A percentile compares a stretch with the other conserved stretches of the same genome.
phyloP scores from a whole-genome alignment of 2,113 vertebrate species.

The Benitochromis conjunctus region DNA sequence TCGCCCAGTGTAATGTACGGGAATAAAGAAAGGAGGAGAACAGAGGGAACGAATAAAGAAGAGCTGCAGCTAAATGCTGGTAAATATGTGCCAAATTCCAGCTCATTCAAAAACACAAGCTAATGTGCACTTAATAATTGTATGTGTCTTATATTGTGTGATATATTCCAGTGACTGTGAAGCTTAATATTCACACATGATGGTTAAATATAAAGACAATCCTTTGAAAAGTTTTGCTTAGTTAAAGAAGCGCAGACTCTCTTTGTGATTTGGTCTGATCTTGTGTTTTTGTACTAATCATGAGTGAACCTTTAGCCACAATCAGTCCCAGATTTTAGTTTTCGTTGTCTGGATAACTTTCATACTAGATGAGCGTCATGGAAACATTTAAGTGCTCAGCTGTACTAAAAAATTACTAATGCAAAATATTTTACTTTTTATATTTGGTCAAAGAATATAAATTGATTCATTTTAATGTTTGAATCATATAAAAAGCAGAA shows the following conservation, averaged over 20 bases:
- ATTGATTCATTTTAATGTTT: not conserved
- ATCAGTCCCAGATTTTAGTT: not conserved
- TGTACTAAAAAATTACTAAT: not conserved
- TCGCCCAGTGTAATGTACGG: not conserved
- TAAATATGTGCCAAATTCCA: not conserved
- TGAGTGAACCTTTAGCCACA: not conserved
- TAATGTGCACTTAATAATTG: not conserved
- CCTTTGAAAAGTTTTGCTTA: not conserved
- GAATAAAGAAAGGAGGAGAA: not conserved
- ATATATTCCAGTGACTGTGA: not conserved
- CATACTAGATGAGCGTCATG: rapidly evolving
- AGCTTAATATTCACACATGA: not conserved
- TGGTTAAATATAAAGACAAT: not conserved
- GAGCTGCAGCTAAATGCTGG: not conserved
- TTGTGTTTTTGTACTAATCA: rapidly evolving
- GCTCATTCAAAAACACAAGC: not conserved
- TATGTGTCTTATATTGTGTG: not conserved
- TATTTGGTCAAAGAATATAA: not conserved
- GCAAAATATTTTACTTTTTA: not conserved
- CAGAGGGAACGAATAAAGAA: not conserved
- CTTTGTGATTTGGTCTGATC: rapidly evolving
- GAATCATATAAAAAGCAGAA: not conserved
- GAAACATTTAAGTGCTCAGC: not conserved
- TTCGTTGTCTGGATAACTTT: not conserved
- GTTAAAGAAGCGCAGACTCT: not conserved